Base-by-base conservation (phyloP, 1,140 invertebrate genomes). In the Macrobrachium rosenbergii region DNA sequence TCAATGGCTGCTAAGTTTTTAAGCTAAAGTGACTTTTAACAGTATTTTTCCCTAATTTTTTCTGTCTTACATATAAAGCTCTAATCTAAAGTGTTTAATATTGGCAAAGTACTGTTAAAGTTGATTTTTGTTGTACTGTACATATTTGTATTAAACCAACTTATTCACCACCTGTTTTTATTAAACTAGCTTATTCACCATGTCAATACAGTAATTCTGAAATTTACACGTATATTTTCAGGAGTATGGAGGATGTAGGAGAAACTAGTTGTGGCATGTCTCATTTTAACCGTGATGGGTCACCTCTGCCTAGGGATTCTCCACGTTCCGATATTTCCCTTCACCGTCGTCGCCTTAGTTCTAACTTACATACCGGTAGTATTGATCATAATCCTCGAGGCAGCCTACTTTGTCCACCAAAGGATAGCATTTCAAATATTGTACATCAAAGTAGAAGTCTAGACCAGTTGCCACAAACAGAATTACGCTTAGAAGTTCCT, bases 351-450 rank as follows among this genome's bases (percentile, higher is more conserved):
- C 83, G 75, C 23, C 62, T 85, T 78, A 77, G 80, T 37, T 59
- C 7, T 52, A 82, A 72, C 63, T 76, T 80, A 45, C 63, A 76
- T 45, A 82, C 85, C 5, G 77, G 69, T 67, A 89, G 88, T 60
- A 59, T 89, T 14, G 88, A 89, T 21, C 82, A 83, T 64, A 83
- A 85, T 16, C 81, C 83, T 11, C 52, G 83, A 64, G 83, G 82
- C 80, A 86, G 88, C 45, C 81, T 89, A 19, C 82, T 89, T 12
- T 89, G 81, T 72, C 88, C 88, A 8, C 88, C 88, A 14, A 17
- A 52, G 12, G 75, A 67, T 10, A 73, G 69, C 21, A 28, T 52
- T 23, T 17, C 84, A 6, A 67, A 83, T 72, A 81, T 77, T 43
- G 77, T 89, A 28, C 82, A 82, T 37, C 83, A 89, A 28, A 83